Conservation (phyloP, 2,888 invertebrate species). For the Physocephala rufipes region DNA sequence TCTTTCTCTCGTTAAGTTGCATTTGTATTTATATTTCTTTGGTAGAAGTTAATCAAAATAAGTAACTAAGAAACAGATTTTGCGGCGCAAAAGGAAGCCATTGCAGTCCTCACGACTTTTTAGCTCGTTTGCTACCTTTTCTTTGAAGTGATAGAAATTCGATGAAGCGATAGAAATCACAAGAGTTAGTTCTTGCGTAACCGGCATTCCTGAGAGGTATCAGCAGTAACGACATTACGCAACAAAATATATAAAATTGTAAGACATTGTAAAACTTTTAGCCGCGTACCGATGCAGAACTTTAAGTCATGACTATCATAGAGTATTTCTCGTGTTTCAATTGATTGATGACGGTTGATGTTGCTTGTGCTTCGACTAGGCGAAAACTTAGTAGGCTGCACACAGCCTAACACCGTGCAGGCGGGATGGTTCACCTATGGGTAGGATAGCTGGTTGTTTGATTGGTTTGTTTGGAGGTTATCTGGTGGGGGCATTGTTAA, state of each 20-base stretch:
- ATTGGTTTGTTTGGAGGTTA: background rate
- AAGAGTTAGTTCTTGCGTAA: conserved; percentile 3
- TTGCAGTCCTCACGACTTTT: too few species aligned
- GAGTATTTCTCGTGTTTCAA: conserved; percentile 20
- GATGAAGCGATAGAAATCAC: too few species aligned
- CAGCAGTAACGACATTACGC: background rate
- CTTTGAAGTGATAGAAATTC: background rate
- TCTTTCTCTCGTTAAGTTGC: too few species aligned
- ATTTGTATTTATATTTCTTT: too few species aligned
- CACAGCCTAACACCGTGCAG: too few species aligned
- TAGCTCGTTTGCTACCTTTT: background rate
- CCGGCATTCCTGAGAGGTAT: background rate
- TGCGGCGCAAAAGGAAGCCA: too few species aligned
- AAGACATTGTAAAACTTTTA: conserved; percentile 12
- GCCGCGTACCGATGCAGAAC: conserved; percentile 8
- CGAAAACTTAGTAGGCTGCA: background rate
- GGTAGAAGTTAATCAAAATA: too few species aligned
- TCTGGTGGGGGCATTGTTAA: background rate
- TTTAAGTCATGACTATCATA: background rate
- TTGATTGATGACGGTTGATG: conserved; percentile 24
- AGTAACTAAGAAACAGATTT: too few species aligned
- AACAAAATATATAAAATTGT: conserved; percentile 25
- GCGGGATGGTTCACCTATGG: too few species aligned
- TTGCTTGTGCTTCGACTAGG: background rate
- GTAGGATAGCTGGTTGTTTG: too few species aligned